Evolutionary conservation across 1,140 invertebrate species (phyloP), one percentile per base, ranked within the genome.

Genomic region (Globodera rostochiensis): DNA sequence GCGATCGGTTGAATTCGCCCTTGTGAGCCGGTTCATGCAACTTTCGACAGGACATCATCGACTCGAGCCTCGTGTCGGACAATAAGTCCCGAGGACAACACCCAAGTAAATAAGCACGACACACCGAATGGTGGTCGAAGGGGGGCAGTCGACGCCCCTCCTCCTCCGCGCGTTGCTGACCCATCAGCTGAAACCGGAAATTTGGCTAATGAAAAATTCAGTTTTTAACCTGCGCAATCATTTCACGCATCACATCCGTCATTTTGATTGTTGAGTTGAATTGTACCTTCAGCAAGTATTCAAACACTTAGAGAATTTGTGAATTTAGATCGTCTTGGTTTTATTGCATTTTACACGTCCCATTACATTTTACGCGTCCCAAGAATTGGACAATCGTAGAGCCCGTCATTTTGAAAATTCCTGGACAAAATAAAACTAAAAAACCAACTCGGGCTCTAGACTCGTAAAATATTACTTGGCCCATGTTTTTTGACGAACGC

Each of bases 51-150:
- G 84, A 78, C 75, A 71, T 77, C 79, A 81, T 77, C 71, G 80
- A 50, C 66, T 87, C 86, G 36, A 88, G 75, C 9, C 87, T 77
- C 60, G 89, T 88, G 75, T 88, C 87, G 6, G 83, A 70, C 25
- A 88, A 76, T 73, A 89, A 83, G 77, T 88, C 87, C n/a, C 85
- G 69, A 6, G 87, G 87, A 87, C 87, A 88, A 78, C 89, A 87
- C 8, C 84, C 87, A 13, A 89, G 69, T 19, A 88, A 76, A 73
- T 89, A 88, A 25, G 87, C 86, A n/a, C 87, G 83, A 71, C 87
- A 88, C 45, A 88, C 87, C 13, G 82, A 84, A 70, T 83, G 85
- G 76, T 87, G 82, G 74, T 88, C 84, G 74, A 85, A 88, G 9
- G 89, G 82, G n/a, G 86, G 84, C 11, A 90, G 80, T 13, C 84